Evolutionary conservation across 2,888 invertebrate species (phyloP).

Genomic region (Drosophila recens): DNA sequence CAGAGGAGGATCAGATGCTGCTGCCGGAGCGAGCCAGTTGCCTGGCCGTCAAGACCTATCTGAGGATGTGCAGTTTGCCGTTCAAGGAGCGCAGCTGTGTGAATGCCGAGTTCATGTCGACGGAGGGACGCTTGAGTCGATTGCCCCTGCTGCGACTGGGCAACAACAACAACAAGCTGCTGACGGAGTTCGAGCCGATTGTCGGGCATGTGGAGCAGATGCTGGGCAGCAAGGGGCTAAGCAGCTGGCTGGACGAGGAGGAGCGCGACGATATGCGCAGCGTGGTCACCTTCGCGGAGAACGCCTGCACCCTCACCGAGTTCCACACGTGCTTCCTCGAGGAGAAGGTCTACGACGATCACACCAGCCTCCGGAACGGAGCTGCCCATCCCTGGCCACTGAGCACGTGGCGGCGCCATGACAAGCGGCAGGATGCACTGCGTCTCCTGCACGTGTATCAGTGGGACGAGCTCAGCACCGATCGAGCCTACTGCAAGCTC

Average conservation of each 20-base stretch:
- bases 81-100: conserved; percentile 91
- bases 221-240: conserved; percentile 85
- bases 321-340: conserved; percentile 94
- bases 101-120: conserved; percentile 98
- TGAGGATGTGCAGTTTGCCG: conserved; percentile 94
- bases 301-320: conserved; percentile 95
- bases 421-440: conserved; percentile 89
- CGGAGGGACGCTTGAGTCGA: conserved; percentile 89
- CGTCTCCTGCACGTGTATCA: conserved; percentile 90
- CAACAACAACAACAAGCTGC: conserved; percentile 88
- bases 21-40: conserved; percentile 97
- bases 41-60: conserved; percentile 94
- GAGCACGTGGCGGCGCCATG: conserved; percentile 91
- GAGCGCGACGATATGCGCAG: conserved; percentile 95
- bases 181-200: conserved; percentile 95
- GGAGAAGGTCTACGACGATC: conserved; percentile 89
- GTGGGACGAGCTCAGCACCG: conserved; percentile 91
- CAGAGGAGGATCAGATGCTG: conserved; percentile 95
- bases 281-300: conserved; percentile 94
- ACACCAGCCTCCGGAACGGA: conserved; percentile 93
- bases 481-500: conserved; percentile 90
- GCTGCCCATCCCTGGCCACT: conserved; percentile 96
- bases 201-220: conserved; percentile 91
- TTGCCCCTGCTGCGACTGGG: conserved; percentile 96
- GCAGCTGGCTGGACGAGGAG: conserved; percentile 88